These are phyloP conservation scores for Maniola jurtina DNA, from an alignment of 1,140 invertebrate genomes.

Conservation along the genomic window DNA sequence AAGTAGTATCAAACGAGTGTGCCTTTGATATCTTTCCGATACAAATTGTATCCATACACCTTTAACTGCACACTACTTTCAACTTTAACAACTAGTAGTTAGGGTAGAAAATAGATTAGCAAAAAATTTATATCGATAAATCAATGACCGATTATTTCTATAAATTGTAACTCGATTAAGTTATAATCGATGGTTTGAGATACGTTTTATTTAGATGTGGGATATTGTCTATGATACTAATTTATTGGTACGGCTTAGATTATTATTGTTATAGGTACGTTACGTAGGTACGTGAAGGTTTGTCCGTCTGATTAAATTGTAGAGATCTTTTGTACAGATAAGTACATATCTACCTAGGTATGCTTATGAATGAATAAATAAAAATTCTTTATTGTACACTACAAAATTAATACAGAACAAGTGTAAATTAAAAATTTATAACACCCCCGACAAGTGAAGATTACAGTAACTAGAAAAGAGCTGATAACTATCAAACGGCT, in stretches of 20 bases:
- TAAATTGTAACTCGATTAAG: constrained; percentile 78
- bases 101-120: constrained; percentile 24
- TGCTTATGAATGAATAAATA: too few species aligned
- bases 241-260: background rate
- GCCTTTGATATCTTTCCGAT: constrained; percentile 64
- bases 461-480: too few species aligned
- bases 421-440: too few species aligned
- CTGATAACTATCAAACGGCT: too few species aligned
- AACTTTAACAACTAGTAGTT: constrained; percentile 25
- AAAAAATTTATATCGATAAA: constrained; percentile 47
- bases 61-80: constrained; percentile 26
- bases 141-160: constrained; percentile 76
- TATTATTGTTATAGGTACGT: background rate
- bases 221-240: constrained; percentile 15
- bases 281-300: too few species aligned
- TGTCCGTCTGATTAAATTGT: background rate
- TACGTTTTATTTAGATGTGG: constrained; percentile 35
- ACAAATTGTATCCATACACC: constrained; percentile 63
- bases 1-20: constrained; percentile 59
- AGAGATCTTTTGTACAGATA: too few species aligned
- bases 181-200: constrained; percentile 68
- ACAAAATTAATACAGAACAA: too few species aligned
- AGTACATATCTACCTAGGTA: too few species aligned
- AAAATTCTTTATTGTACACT: too few species aligned
- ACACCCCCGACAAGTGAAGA: too few species aligned